Percentiles rank a stretch among this genome's conserved stretches.
Evolutionary conservation across 2,797 vertebrate species (phyloP).

Genomic region (Gallirallus australis): DNA sequence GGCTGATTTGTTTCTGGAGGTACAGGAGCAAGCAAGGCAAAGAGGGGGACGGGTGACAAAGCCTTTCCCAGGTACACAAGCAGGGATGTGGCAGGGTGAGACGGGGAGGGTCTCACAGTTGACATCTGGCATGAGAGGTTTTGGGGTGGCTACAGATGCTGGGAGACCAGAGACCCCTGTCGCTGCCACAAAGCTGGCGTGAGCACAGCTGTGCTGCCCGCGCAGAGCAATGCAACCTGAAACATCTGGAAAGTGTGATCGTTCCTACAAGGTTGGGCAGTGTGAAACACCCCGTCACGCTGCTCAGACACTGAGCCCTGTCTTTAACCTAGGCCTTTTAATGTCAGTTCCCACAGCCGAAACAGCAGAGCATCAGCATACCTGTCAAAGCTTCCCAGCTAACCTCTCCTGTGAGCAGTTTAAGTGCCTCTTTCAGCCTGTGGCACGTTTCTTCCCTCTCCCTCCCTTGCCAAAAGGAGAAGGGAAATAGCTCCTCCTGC

Average conservation of each 20-base stretch:
- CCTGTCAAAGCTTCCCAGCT: conserved; percentile 40
- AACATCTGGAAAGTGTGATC: not conserved
- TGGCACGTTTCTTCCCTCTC: conserved; percentile 20
- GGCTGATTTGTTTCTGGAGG: accelerated
- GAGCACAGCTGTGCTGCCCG: not conserved
- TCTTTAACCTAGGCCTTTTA: conserved; percentile 64
- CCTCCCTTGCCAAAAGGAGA: not conserved
- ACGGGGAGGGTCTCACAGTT: accelerated
- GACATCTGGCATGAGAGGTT: accelerated
- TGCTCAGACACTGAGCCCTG: conserved; percentile 52
- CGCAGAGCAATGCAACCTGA: not conserved
- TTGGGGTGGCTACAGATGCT: accelerated
- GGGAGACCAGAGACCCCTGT: accelerated
- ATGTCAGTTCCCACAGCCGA: conserved; percentile 57
- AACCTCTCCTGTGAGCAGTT: conserved; percentile 23
- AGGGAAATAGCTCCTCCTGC: not conserved
- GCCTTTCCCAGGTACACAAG: accelerated
- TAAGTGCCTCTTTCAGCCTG: conserved; percentile 22
- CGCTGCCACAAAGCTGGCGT: accelerated
- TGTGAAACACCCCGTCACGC: conserved; percentile 65
- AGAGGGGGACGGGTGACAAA: accelerated
- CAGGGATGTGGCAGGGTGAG: accelerated
- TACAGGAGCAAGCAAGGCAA: accelerated
- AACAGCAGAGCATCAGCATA: conserved; percentile 20
- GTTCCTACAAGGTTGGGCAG: conserved; percentile 56